Percentiles rank a stretch among this genome's conserved stretches.
Conservation (phyloP, 2,888 invertebrate species). For the Alloscopus bannaensis region DNA sequence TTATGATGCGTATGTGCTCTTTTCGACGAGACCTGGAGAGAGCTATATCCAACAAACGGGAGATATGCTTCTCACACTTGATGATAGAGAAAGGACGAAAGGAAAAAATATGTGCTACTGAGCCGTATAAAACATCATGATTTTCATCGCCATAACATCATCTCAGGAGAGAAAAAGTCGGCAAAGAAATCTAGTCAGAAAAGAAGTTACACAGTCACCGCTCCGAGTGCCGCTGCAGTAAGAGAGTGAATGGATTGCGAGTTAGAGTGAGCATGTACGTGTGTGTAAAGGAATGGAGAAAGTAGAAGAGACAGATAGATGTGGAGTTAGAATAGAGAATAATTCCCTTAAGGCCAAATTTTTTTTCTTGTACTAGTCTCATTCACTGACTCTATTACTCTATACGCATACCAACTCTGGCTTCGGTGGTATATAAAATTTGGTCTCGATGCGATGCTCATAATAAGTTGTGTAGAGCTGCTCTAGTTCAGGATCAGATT, state of each 20-base stretch:
- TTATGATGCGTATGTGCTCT: not conserved
- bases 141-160: constrained; percentile 62
- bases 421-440: no score
- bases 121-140: constrained; percentile 54
- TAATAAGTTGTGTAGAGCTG: constrained; percentile 37
- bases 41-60: not conserved
- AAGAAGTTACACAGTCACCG: constrained; percentile 19
- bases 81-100: constrained; percentile 15
- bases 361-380: no score
- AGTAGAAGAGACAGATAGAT: constrained; percentile 27
- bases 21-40: not conserved
- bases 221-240: not conserved
- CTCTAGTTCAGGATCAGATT: constrained; percentile 41
- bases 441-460: no score
- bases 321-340: constrained; percentile 35
- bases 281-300: constrained; percentile 8
- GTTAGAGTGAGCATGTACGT: not conserved
- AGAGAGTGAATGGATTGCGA: constrained; percentile 33
- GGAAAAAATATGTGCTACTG: constrained; percentile 39
- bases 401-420: no score
- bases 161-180: constrained; percentile 54
- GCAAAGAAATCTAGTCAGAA: constrained; percentile 42
- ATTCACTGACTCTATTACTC: no score
- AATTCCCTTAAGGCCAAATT: constrained; percentile 57
- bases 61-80: constrained; percentile 5